Base-by-base conservation (phyloP, 1,140 invertebrate genomes). In the Drosophila ficusphila region DNA sequence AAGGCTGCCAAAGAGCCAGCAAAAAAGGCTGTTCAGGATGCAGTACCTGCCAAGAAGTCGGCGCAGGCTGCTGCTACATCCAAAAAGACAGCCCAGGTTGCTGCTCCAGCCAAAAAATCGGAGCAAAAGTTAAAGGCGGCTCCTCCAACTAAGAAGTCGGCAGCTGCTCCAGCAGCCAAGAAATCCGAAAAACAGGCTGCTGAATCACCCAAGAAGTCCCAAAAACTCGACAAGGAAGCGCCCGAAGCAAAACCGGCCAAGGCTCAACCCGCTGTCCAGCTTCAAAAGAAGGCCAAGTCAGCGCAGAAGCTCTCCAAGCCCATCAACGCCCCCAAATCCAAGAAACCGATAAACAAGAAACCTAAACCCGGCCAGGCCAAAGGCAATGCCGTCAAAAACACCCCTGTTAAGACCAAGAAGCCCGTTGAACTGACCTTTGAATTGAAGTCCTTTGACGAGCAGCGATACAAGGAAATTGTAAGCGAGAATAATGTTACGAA, bases 401-500 rank as follows among this genome's bases (percentile, higher is more conserved):
- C 29, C 11, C 33, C 19, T 0, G 11, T 8, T 7, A 62, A 65
- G 48, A 21, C 41, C 7, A 76, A 56, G 29, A 53, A 53, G 12
- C 29, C 42, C 5, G 19, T 69, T 4, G 61, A 69, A 18, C 18
- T 88, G 19, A 44, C 68, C 6, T 74, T 61, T 27, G 71, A 89
- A 42, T 9, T 89, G 1, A 77, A 82, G 38, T 36, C 74, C 6
- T 89, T 90, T 11, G 71, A 90, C 49, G 88, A 90, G n/a, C 69
- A 85, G 16, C 62, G 68, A 38, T 91, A 90, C 34, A 34, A 73
- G 21, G 47, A 70, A 5, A 91, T 90, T 36, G 65, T 91, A 1
- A 64, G 18, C 18, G 48, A 57, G 25, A 48, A 69, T 1, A 91
- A 79, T 49, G 74, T 91, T 9, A 57, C 65, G 0, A 89, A 89